Evolutionary conservation across 2,888 invertebrate genomes (phyloP).

Genomic region (Coremacera marginata): DNA sequence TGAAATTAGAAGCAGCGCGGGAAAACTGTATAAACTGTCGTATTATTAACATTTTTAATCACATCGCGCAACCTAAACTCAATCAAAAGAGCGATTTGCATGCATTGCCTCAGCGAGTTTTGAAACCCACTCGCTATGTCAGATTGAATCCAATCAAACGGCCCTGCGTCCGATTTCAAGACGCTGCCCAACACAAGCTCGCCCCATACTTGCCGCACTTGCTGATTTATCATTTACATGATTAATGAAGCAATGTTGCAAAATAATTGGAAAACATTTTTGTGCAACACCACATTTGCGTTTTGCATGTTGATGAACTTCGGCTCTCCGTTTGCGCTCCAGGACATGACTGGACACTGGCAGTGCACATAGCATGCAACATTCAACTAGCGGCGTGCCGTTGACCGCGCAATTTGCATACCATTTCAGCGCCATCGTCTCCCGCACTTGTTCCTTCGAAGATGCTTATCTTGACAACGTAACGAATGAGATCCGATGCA

Average conservation of each 20-base stretch:
- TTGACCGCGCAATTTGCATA: slow-evolving; percentile 18
- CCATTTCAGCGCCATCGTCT: not conserved
- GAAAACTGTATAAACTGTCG: slow-evolving; percentile 25
- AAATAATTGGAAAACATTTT: slow-evolving; percentile 63
- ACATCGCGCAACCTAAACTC: not conserved
- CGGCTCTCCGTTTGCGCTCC: slow-evolving; percentile 4
- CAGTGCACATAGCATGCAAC: not conserved
- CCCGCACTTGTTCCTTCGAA: not conserved
- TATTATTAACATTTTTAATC: slow-evolving; percentile 3
- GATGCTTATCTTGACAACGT: not conserved
- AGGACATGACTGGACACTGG: slow-evolving; percentile 16
- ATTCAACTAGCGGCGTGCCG: not conserved
- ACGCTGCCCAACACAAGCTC: not conserved
- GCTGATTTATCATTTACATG: slow-evolving; percentile 63
- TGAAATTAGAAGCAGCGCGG: slow-evolving; percentile 20
- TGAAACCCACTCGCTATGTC: not conserved
- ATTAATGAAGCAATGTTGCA: slow-evolving; percentile 62
- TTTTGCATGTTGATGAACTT: slow-evolving; percentile 29
- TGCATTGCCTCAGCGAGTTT: not conserved
- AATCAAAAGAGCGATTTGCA: not conserved
- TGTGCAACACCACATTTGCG: slow-evolving; percentile 47
- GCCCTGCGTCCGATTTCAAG: not conserved
- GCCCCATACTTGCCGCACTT: slow-evolving; percentile 23
- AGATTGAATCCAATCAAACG: slow-evolving; percentile 5
- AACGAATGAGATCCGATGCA: not conserved